phyloP scores from a whole-genome alignment of 1,140 invertebrate species.

The Maniola jurtina region DNA sequence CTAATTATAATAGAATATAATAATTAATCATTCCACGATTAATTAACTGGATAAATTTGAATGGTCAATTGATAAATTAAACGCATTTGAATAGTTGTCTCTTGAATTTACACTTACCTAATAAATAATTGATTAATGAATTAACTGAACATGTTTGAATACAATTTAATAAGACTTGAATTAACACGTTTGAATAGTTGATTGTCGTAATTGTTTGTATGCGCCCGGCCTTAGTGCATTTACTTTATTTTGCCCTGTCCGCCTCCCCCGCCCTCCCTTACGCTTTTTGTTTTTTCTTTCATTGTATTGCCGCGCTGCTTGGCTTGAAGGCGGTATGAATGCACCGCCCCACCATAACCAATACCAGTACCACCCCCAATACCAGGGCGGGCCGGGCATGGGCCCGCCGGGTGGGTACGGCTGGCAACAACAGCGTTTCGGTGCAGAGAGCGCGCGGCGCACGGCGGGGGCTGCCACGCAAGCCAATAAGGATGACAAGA shows the following conservation, averaged over 20 bases:
- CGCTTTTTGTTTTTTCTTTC: conserved; percentile 76
- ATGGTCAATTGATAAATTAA: too few species aligned
- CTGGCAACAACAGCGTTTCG: conserved; percentile 69
- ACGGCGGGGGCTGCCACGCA: conserved; percentile 64
- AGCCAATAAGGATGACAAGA: conserved; percentile 81
- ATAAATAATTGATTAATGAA: too few species aligned
- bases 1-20: too few species aligned
- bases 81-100: neutral
- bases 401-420: conserved; percentile 54
- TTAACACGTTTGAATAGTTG: neutral
- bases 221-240: conserved; percentile 49
- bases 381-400: conserved; percentile 57
- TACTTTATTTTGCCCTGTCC: conserved; percentile 65
- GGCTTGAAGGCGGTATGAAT: conserved; percentile 79
- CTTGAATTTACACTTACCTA: neutral
- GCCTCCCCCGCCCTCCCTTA: conserved; percentile 67
- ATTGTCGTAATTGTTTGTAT: conserved; percentile 14
- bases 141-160: neutral
- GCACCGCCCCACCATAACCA: conserved; percentile 75
- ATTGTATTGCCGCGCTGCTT: conserved; percentile 76
- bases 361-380: conserved; percentile 73
- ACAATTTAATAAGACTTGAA: neutral
- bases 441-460: conserved; percentile 70
- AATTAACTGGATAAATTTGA: neutral
- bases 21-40: neutral